Evolutionary conservation across 2,888 invertebrate species (phyloP), one percentile per base, ranked within the genome.

Genomic region (Julus scanicus): DNA sequence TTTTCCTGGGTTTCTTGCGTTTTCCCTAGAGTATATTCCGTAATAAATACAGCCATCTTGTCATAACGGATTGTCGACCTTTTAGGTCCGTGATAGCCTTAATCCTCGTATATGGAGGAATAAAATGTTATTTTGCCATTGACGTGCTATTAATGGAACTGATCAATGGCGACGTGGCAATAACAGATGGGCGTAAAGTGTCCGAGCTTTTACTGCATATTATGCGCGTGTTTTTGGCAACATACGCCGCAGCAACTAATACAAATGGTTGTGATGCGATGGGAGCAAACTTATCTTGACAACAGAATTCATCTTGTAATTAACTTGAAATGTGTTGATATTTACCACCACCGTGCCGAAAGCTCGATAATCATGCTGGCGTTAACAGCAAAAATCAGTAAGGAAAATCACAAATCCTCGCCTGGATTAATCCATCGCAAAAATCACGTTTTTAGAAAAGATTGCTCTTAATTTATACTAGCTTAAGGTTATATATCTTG

Each of bases 1-100:
- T 29, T 29, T 71, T 71, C 20, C 1, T 29, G 71, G 71, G 8
- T 71, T 29, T 8, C 20, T 63, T 63, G 20, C 63, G 20, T 63
- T 63, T 63, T n/a, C 20, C 5, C 63, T 5, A 63, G 8, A 44
- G 20, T 11, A 8, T 71, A 71, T 20, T 71, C 71, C 11, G 29
- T 71, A 71, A 71, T 71, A 71, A 29, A 11, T 20, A 11, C 20
- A 11, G 71, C 71, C 20, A 20, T 9, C 29, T 29, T 71, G 71
- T 71, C 71, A 20, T 71, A 71, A 71, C 71, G 71, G 71, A 71
- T 71, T 71, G 71, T 71, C 29, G 71, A 71, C 71, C 71, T 29
- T 71, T 29, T 29, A 9, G 71, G 9, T 29, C 20, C 20, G 5
- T 71, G 20, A 9, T 20, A 17, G 9, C 29, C 71, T 71, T 71